Percentiles rank a stretch among this genome's conserved stretches.
These are phyloP conservation scores for Sus cebifrons DNA, from an alignment of 2,797 vertebrate species.

Conservation along the genomic window DNA sequence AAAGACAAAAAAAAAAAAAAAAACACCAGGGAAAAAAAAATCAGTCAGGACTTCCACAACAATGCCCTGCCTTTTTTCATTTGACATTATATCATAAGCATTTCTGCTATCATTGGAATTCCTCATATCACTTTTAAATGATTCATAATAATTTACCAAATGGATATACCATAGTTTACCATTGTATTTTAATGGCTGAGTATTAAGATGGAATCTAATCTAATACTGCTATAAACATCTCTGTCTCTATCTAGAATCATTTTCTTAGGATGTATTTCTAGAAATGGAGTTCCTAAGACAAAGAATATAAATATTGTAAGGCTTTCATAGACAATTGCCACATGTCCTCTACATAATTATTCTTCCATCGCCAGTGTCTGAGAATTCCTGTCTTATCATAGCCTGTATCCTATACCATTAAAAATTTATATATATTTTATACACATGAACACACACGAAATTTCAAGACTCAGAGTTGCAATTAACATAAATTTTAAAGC, in stretches of 20 bases:
- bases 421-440: background rate
- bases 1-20: background rate
- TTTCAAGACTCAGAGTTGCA: background rate
- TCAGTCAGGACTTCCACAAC: background rate
- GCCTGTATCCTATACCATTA: background rate
- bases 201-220: conserved; percentile 36
- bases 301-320: conserved; percentile 65
- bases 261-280: conserved; percentile 43
- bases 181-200: conserved; percentile 16
- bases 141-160: conserved; percentile 46
- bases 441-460: background rate
- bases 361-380: background rate
- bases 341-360: background rate
- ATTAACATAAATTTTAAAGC: conserved; percentile 26
- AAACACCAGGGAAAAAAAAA: no score
- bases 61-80: background rate
- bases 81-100: background rate
- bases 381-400: conserved; percentile 25
- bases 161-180: background rate
- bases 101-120: conserved; percentile 26
- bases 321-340: conserved; percentile 21
- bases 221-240: background rate
- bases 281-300: conserved; percentile 62
- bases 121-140: conserved; percentile 26
- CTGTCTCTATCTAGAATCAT: background rate